Conservation (phyloP, 2,888 invertebrate species). For the Dastarcus helophoroides region DNA sequence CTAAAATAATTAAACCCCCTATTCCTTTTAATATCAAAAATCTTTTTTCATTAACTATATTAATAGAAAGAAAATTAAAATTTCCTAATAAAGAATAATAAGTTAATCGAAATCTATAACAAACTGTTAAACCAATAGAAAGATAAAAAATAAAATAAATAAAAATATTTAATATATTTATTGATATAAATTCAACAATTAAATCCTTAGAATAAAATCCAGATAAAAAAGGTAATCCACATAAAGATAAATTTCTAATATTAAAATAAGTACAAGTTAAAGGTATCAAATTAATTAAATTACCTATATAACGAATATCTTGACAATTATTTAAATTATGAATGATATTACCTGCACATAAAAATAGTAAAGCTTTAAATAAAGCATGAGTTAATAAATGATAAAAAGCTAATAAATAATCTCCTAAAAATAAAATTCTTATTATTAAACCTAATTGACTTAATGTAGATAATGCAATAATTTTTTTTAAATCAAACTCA, state of each 20-base stretch:
- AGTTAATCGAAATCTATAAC: conserved; percentile 45
- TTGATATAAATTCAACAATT: conserved; percentile 46
- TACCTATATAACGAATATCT: conserved; percentile 54
- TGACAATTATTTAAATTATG: conserved; percentile 51
- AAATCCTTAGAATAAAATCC: conserved; percentile 53
- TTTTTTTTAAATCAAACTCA: conserved; percentile 63
- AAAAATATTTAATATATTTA: conserved; percentile 43
- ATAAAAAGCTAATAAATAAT: conserved; percentile 51
- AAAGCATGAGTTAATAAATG: conserved; percentile 62
- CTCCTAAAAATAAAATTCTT: conserved; percentile 37
- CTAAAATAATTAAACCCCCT: conserved; percentile 38
- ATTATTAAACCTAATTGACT: conserved; percentile 67
- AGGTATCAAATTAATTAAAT: conserved; percentile 40
- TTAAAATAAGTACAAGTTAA: conserved; percentile 40
- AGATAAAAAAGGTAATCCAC: conserved; percentile 37
- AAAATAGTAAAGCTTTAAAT: conserved; percentile 65
- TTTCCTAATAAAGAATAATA: conserved; percentile 43
- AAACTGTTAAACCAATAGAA: conserved; percentile 47
- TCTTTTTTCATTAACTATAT: conserved; percentile 42
- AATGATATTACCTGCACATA: conserved; percentile 60
- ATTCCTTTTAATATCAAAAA: conserved; percentile 38
- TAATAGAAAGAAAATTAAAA: conserved; percentile 39
- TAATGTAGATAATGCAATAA: conserved; percentile 61
- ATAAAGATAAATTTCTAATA: conserved; percentile 32
- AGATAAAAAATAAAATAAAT: conserved; percentile 45